Percentiles rank a stretch among this genome's conserved stretches.
Conservation (phyloP, 2,888 invertebrate genomes). For the Pseudococcus viburni region DNA sequence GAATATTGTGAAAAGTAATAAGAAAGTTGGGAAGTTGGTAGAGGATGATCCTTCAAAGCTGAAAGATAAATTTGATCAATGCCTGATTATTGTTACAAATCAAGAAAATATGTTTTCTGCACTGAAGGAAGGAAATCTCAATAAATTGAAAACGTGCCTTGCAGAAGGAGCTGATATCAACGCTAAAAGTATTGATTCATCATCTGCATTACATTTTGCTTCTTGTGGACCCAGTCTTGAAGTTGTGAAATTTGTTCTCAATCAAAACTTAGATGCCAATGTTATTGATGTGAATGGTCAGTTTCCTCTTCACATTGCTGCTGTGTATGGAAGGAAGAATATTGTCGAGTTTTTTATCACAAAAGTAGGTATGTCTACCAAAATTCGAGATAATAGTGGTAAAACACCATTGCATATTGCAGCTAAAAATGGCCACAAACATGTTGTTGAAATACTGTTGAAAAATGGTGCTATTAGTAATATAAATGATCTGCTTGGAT, state of each 20-base stretch:
- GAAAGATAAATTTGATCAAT: not conserved
- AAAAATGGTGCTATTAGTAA: not conserved
- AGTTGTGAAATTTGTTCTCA: not conserved
- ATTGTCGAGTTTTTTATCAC: not conserved
- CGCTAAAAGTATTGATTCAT: not conserved
- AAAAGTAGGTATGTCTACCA: not conserved
- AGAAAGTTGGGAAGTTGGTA: not conserved
- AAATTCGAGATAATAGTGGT: not conserved
- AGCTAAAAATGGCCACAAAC: not conserved
- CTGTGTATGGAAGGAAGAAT: not conserved
- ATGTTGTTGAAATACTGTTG: not conserved
- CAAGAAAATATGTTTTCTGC: not conserved
- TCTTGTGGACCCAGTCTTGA: not conserved
- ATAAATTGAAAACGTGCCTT: not conserved
- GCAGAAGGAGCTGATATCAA: not conserved
- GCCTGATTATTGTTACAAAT: not conserved
- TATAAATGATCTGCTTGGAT: not conserved
- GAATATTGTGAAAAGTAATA: not conserved
- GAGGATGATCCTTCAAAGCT: not conserved
- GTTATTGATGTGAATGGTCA: not conserved
- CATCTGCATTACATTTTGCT: not conserved
- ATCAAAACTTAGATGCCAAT: not conserved
- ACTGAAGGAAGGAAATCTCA: not conserved
- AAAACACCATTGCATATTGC: not conserved
- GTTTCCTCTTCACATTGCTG: not conserved